Evolutionary conservation across 1,140 invertebrate genomes (phyloP).

Genomic region (Oreohelix idahoensis): DNA sequence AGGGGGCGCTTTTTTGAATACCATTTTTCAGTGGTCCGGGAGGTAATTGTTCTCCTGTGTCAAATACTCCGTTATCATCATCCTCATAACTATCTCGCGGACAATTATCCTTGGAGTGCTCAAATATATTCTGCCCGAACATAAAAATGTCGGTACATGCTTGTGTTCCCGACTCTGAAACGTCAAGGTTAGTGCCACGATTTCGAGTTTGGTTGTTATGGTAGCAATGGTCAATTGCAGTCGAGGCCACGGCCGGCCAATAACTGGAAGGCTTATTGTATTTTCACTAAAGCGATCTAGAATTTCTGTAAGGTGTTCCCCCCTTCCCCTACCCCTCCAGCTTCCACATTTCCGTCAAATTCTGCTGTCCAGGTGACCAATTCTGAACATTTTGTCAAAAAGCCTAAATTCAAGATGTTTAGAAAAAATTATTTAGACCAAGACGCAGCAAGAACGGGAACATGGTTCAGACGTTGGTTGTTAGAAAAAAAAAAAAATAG

Average conservation of each 20-base stretch:
- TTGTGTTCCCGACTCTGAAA: neutral
- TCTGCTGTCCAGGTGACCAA: no score
- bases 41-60: neutral
- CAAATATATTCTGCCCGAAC: slow-evolving; percentile 2
- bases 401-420: no score
- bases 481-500: no score
- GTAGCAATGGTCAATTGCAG: neutral
- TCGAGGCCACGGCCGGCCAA: neutral
- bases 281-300: no score
- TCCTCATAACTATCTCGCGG: neutral
- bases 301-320: no score
- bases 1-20: neutral
- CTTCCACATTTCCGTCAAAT: no score
- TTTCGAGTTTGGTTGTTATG: neutral
- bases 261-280: neutral
- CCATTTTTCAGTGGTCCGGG: neutral
- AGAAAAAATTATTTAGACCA: no score
- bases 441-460: no score
- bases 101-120: neutral
- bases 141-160: neutral
- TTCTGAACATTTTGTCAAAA: no score
- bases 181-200: neutral
- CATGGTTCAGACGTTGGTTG: no score
- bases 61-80: neutral
- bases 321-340: no score